Base-by-base conservation (phyloP, 2,113 vertebrate species). In the Gymnorhina tibicen region DNA sequence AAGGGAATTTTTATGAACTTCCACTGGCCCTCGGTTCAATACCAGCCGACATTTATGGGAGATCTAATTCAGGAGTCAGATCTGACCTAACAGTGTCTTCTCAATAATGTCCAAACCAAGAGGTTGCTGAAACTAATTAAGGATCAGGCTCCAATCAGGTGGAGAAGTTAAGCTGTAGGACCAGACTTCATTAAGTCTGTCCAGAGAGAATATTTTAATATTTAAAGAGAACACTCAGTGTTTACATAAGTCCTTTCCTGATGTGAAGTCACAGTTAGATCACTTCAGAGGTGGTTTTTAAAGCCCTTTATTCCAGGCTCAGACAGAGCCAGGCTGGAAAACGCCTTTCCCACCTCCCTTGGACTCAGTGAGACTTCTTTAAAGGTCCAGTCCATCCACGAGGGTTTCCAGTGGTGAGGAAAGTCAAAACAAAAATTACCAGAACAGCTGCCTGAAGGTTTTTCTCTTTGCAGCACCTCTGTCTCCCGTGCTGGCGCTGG, bases 121-220 rank as follows among this genome's bases (percentile, higher is more conserved):
- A 96, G 88, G 78, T 82, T 93, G 87, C 86, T 68, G 60, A 95
- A 97, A 97, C 80, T 96, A 97, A 97, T 96, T 97, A 96, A 93
- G 79, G 91, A 89, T 87, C 84, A 58, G 93, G 81, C 75, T 93
- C 85, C 93, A 96, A 91, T 85, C 79, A 91, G 93, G 91, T 77
- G 74, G n/a, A 82, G 78, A 62, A 84, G 92, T 92, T 92, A 96
- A 97, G 90, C 87, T 81, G 52, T 80, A 76, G 81, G 92, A 90
- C 81, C 66, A 82, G 82, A 87, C 91, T 96, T 96, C 95, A 97
- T 97, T 96, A 96, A 96, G 91, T 74, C 85, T 4, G 28, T 93
- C 96, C 89, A 67, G 75, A 86, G 92, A 96, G 93, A 96, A 87
- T 91, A 87, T 88, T 96, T 97, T 96, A 97, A 97, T 97, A 97